Base-by-base conservation (phyloP, 2,113 vertebrate species). In the Suncus etruscus region DNA sequence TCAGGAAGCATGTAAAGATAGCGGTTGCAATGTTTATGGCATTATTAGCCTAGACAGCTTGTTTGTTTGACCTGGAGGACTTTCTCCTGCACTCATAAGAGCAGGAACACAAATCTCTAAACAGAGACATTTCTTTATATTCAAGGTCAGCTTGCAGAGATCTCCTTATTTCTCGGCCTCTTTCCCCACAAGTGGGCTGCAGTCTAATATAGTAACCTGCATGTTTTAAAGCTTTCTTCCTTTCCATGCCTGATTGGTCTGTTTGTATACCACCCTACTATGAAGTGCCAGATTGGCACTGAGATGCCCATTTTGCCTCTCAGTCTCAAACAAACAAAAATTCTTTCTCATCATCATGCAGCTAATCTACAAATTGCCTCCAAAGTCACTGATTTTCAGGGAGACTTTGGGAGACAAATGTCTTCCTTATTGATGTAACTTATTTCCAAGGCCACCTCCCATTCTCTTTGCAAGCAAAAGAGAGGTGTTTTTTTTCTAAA, bases 401-500 rank as follows among this genome's bases (percentile, higher is more conserved):
- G 89, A 91, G 79, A 48, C 89, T 70, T 84, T 85, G 58, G 61
- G 66, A 89, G 74, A 63, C 74, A 81, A 91, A 82, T 31, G 25
- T 68, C 77, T 87, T 75, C 58, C 73, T 77, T 81, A 81, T 78
- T 86, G 11, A 88, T 77, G 73, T 70, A 24, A 39, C 5, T 86
- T 68, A 39, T 63, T 39, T 84, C 65, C 29, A 65, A 3, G 20
- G 48, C 90, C 16, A 77, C 72, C 78, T 6, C 90, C 63, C 18
- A 83, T 95, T 84, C 92, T 89, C 85, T 92, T 50, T 88, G 45
- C 61, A 80, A 74, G 83, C 31, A 31, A 84, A 50, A 11, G 54
- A 20, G 54, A 27, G 47, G 48, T 69, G 10, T 8, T 29, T 31
- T 31, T 89, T 90, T 86, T 75, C 61, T 61, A 66, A 80, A 78